Conservation (phyloP, 1,140 invertebrate species). For the Drosophila burlai region DNA sequence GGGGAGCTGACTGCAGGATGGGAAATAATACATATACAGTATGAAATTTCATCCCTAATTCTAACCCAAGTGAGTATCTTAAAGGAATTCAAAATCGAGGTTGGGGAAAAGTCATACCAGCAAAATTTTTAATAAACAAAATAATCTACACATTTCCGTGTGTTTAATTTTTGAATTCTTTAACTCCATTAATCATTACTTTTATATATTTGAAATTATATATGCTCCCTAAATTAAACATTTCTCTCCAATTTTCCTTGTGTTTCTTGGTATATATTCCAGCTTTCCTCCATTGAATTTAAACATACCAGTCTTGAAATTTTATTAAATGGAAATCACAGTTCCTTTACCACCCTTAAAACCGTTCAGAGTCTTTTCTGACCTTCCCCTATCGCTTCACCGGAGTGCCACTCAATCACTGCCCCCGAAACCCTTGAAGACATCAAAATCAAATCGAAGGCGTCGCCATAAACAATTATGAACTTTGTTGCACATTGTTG, state of each 20-base stretch:
- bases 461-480: constrained; percentile 72
- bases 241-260: background rate
- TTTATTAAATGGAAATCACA: background rate
- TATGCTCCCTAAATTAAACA: background rate
- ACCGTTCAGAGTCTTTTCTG: background rate
- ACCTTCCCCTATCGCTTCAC: constrained; percentile 10
- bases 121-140: background rate
- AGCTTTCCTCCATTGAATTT: background rate
- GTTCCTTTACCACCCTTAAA: background rate
- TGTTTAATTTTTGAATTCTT: background rate
- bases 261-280: too few species aligned
- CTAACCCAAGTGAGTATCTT: constrained; percentile 17
- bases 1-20: constrained; percentile 3
- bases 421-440: constrained; percentile 28
- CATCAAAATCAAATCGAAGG: constrained; percentile 51
- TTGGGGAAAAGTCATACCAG: background rate
- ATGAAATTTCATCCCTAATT: constrained; percentile 38
- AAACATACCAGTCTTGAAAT: background rate
- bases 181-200: background rate
- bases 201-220: background rate
- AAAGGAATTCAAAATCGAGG: background rate
- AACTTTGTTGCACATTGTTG: constrained; percentile 79
- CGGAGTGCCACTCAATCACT: constrained; percentile 28
- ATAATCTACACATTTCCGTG: too few species aligned
- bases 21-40: constrained; percentile 27